These are phyloP conservation scores for Champsocephalus esox DNA, from an alignment of 2,797 vertebrate species.

Conservation along the genomic window DNA sequence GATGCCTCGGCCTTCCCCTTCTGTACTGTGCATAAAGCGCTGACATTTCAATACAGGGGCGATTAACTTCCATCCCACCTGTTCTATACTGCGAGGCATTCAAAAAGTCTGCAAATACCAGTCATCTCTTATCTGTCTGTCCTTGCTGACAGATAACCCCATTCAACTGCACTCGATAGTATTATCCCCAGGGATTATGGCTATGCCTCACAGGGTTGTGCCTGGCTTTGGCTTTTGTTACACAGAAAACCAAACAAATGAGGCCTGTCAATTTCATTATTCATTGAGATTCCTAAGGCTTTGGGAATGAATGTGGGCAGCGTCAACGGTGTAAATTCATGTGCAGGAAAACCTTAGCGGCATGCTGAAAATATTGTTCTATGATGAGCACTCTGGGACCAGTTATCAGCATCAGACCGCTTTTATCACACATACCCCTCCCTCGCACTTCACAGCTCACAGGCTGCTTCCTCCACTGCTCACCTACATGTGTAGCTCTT, in stretches of 20 bases:
- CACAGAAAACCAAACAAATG: constrained; percentile 66
- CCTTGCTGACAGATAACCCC: constrained; percentile 69
- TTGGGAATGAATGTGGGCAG: constrained; percentile 24
- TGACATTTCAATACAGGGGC: constrained; percentile 53
- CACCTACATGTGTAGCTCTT: neutral
- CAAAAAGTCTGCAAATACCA: constrained; percentile 62
- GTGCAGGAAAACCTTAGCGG: constrained; percentile 24
- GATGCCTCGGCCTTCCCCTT: constrained; percentile 19
- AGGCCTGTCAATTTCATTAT: constrained; percentile 69
- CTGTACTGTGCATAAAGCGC: constrained; percentile 24
- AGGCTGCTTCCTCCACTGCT: neutral
- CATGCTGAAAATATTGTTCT: constrained; percentile 34
- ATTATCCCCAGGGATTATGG: constrained; percentile 69
- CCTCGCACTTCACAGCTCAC: constrained; percentile 5
- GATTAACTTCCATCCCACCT: constrained; percentile 56
- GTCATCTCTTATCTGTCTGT: constrained; percentile 58
- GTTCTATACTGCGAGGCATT: constrained; percentile 28
- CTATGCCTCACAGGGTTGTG: constrained; percentile 45
- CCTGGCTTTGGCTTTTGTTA: constrained; percentile 58
- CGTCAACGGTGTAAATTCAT: constrained; percentile 58
- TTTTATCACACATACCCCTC: constrained; percentile 21
- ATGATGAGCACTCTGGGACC: constrained; percentile 38
- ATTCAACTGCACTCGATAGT: constrained; percentile 58
- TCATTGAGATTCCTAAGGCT: constrained; percentile 44
- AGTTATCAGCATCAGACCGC: constrained; percentile 57